phyloP scores from a whole-genome alignment of 1,140 invertebrate species.

The Ceratosolen fusciceps region DNA sequence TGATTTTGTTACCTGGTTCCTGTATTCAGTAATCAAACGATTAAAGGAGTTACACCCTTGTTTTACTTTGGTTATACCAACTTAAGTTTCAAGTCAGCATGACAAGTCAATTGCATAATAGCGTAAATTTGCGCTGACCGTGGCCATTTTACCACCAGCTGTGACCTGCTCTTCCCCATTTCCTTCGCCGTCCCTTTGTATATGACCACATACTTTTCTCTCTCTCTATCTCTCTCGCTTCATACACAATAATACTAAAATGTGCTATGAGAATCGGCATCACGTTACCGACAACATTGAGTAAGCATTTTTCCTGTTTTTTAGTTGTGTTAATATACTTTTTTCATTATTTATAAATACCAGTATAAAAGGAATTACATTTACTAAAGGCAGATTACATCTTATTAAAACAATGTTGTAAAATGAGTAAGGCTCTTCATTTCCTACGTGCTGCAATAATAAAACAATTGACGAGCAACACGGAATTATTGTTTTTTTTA shows the following conservation, averaged over 20 bases:
- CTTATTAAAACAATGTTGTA: too few species aligned
- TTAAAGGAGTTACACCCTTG: constrained; percentile 55
- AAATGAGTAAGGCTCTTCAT: background rate
- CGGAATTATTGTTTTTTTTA: too few species aligned
- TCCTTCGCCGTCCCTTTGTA: background rate
- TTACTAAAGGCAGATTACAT: constrained; percentile 5
- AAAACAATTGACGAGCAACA: too few species aligned
- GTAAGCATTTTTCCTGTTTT: background rate
- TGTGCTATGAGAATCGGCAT: background rate
- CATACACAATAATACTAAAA: background rate
- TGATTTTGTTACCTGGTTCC: constrained; percentile 55
- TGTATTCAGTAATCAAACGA: constrained; percentile 65
- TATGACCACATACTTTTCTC: background rate
- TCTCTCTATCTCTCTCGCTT: background rate
- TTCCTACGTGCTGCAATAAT: background rate
- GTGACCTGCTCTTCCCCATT: too few species aligned
- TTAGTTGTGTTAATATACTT: background rate
- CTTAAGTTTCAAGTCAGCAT: background rate
- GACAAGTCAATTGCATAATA: background rate
- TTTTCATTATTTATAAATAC: background rate
- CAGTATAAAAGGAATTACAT: constrained; percentile 8
- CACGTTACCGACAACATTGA: background rate
- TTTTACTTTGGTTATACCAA: background rate
- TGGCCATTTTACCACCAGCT: too few species aligned
- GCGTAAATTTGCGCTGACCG: background rate